Base-by-base conservation (phyloP, 2,888 invertebrate species). In the Blomia tropicalis region DNA sequence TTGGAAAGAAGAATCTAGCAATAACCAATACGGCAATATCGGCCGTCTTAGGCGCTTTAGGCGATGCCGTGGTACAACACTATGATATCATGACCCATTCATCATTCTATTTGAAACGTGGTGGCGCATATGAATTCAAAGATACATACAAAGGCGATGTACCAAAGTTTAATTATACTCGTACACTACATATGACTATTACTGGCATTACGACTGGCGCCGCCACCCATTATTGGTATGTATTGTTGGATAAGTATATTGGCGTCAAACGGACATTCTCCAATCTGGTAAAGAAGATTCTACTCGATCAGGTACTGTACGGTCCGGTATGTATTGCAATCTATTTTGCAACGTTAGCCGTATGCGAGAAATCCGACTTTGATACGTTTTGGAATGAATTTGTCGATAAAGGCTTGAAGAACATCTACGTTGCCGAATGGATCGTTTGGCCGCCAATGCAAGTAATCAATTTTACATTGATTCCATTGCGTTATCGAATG, bases 361-460 rank as follows among this genome's bases (percentile, higher is more conserved):
- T 83, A 32, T 76, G 89, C 67, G 87, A 90, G 75, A 77, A 78
- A 11, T 77, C 79, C 65, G 78, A 79, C 60, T 71, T 77, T 58
- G 71, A 77, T 19, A 81, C 83, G 68, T 79, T 87, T 61, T 77
- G 79, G 66, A 73, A 77, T 43, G 86, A 87, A 75, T 77, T 87
- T 32, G 77, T 77, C 68, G 75, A 79, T 30, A 90, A 91, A 73
- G 86, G 85, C 23, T 80, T 80, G 77, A 56, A 63, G 59, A 80
- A 77, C 67, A 75, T 92, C 14, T 90, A 89, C 71, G 77, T 80
- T 58, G 89, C 88, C 1, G 92, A 93, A 73, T 91, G 89, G 86
- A 72, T 86, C 4, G 81, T 92, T 29, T 92, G 92, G 91, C 91
- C 92, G 0, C 85, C 87, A 5, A 90, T 90, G 1, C 92, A 93